Percentiles rank a stretch among this genome's conserved stretches.
Conservation (phyloP, 2,113 vertebrate species). For the Raphicerus campestris region DNA sequence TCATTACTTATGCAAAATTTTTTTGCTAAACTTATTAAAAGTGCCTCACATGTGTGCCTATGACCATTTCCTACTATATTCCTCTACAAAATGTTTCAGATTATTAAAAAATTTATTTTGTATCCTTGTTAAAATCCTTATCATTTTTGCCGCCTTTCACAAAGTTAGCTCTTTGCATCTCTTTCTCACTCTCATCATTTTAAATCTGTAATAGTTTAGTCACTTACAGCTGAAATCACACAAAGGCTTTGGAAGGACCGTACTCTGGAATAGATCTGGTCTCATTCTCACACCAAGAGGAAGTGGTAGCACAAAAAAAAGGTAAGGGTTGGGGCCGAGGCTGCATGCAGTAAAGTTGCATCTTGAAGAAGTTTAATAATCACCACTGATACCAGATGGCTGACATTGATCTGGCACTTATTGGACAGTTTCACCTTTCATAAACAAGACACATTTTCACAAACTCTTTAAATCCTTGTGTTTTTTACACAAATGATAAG, state of each 20-base stretch:
- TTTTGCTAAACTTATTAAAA: conserved; percentile 48
- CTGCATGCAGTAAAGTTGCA: not conserved
- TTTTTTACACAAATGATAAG: conserved; percentile 45
- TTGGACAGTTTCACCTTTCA: conserved; percentile 31
- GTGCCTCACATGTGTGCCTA: not conserved
- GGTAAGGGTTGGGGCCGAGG: not conserved
- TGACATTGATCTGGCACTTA: not conserved
- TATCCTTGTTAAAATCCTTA: conserved; percentile 9
- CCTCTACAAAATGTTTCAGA: conserved; percentile 23
- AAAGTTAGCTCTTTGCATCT: conserved; percentile 41
- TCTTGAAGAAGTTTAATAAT: conserved; percentile 4
- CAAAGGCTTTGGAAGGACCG: conserved; percentile 25
- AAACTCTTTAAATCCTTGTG: conserved; percentile 44
- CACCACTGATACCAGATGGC: not conserved
- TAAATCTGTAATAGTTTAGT: conserved; percentile 23
- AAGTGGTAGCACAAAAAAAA: conserved; percentile 11
- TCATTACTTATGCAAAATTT: conserved; percentile 27
- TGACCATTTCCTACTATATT: conserved; percentile 16
- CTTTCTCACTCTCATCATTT: conserved; percentile 26
- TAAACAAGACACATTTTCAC: conserved; percentile 45
- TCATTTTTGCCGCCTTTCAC: not conserved
- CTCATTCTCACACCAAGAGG: conserved; percentile 32
- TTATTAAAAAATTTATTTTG: conserved; percentile 9
- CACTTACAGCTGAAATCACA: conserved; percentile 38
- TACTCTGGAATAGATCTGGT: not conserved